phyloP scores from a whole-genome alignment of 2,113 vertebrate species.

The Ciconia boyciana region DNA sequence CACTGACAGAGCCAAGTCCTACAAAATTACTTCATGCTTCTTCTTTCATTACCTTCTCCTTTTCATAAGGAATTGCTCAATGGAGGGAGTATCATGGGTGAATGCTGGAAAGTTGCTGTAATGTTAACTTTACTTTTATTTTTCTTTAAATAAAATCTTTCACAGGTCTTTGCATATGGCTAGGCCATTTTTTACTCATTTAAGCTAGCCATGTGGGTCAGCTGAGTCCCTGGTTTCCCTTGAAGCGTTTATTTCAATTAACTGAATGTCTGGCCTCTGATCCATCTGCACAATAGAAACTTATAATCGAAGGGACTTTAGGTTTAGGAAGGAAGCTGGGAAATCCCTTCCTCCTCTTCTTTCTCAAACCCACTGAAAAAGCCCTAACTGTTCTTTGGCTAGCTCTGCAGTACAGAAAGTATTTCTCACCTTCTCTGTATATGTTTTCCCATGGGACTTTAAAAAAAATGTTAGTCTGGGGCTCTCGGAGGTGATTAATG shows the following conservation, averaged over 20 bases:
- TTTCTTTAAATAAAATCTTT: background rate
- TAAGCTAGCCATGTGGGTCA: background rate
- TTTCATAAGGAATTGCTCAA: background rate
- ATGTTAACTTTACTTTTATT: background rate
- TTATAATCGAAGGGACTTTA: background rate
- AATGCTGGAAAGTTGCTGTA: background rate
- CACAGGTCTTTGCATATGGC: background rate
- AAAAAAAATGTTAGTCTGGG: background rate
- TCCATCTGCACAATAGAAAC: background rate
- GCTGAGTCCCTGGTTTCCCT: background rate
- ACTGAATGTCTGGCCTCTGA: background rate
- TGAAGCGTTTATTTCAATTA: slow-evolving; percentile 37
- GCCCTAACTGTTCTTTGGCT: background rate
- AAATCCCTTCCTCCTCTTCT: background rate
- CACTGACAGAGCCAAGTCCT: background rate
- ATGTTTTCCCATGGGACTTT: background rate
- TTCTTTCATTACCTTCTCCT: background rate
- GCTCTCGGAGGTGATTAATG: background rate
- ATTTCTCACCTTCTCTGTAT: background rate
- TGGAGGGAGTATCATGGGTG: background rate
- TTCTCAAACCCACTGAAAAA: background rate
- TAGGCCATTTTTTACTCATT: background rate
- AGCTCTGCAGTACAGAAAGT: background rate
- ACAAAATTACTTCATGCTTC: background rate
- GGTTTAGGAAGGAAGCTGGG: background rate